phyloP scores from a whole-genome alignment of 2,113 vertebrate species.

The Nothocercus julius region DNA sequence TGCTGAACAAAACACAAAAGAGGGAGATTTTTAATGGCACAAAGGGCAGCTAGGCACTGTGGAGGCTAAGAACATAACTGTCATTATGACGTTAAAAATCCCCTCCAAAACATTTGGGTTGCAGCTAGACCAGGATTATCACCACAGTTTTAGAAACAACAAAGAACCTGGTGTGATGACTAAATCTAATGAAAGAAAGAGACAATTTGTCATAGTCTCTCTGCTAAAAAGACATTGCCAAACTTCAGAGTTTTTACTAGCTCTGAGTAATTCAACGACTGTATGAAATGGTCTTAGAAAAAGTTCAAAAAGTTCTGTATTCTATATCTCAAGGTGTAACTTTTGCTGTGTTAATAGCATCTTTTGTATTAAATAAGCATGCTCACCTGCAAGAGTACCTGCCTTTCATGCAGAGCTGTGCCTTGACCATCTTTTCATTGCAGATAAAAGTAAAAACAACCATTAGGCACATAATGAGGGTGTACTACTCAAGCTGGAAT shows the following conservation, averaged over 20 bases:
- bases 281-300: neutral
- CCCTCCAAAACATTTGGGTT: slow-evolving; percentile 15
- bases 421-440: slow-evolving; percentile 6
- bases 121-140: slow-evolving; percentile 1
- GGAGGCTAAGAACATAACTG: slow-evolving; percentile 48
- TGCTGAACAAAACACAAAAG: neutral
- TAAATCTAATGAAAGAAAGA: neutral
- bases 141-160: neutral
- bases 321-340: neutral
- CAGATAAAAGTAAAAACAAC: slow-evolving; percentile 46
- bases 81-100: slow-evolving; percentile 64
- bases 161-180: neutral
- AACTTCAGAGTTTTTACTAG: neutral
- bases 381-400: neutral
- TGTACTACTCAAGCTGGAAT: slow-evolving; percentile 67
- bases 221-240: neutral
- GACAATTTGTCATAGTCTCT: neutral
- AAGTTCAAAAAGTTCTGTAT: neutral
- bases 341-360: neutral
- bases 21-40: slow-evolving; percentile 67
- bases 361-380: neutral
- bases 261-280: neutral
- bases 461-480: slow-evolving; percentile 69
- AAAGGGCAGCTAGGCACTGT: slow-evolving; percentile 60
- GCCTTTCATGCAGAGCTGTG: slow-evolving; percentile 40